phyloP scores from a whole-genome alignment of 2,797 vertebrate species.

The Pitangus sulphuratus region DNA sequence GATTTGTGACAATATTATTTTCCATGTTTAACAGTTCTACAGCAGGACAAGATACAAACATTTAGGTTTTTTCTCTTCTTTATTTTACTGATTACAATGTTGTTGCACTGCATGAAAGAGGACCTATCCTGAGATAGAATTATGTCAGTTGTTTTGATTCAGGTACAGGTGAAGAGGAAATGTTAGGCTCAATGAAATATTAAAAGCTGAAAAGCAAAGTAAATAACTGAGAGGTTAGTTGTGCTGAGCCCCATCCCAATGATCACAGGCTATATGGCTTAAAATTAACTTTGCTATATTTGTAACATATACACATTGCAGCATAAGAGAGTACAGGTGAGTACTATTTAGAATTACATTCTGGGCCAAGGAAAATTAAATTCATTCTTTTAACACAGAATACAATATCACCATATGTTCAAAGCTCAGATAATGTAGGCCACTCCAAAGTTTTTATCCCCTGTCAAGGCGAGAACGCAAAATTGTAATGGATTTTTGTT shows the following conservation, averaged over 20 bases:
- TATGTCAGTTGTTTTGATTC: background rate
- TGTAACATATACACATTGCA: background rate
- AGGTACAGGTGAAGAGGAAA: background rate
- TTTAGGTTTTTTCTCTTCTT: background rate
- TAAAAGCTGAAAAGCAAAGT: background rate
- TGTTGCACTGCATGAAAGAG: background rate
- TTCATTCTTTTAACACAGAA: background rate
- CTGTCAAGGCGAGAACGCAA: background rate
- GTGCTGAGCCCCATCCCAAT: background rate
- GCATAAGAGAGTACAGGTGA: background rate
- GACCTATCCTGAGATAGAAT: background rate
- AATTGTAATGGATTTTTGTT: constrained; percentile 16
- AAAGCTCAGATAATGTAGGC: background rate
- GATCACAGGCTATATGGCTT: background rate
- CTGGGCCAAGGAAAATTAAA: background rate
- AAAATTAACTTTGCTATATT: background rate
- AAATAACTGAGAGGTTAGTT: background rate
- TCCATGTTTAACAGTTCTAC: background rate
- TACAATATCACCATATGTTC: background rate
- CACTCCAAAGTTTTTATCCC: background rate
- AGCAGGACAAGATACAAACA: background rate
- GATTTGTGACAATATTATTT: background rate
- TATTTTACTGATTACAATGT: background rate
- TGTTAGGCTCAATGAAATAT: background rate
- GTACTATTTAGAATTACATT: background rate